These are phyloP conservation scores for Dendronephthya gigantea DNA, from an alignment of 64 coral and sea anemone species.

Conservation along the genomic window DNA sequence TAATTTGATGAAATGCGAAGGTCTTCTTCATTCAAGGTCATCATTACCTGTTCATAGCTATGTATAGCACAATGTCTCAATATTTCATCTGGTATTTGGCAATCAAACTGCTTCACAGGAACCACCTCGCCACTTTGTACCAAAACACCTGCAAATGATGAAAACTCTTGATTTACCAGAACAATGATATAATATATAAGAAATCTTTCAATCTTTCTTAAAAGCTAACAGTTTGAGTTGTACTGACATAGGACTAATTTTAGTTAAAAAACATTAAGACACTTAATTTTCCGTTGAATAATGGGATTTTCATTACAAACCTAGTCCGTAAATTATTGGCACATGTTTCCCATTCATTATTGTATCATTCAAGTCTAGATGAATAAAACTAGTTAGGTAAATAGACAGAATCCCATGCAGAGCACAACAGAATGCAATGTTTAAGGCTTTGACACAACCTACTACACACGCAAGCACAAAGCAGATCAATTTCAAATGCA, in stretches of 20 bases:
- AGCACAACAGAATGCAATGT: no score
- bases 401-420: no score
- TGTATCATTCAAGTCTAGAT: constrained; percentile 72
- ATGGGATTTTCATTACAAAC: constrained; percentile 9
- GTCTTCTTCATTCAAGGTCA: not conserved
- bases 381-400: no score
- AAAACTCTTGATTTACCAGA: no score
- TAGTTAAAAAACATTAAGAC: no score
- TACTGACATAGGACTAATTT: no score
- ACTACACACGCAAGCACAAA: not conserved
- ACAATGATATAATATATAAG: no score
- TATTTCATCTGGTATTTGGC: constrained; percentile 58
- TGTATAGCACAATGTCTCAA: constrained; percentile 34
- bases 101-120: constrained; percentile 45
- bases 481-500: not conserved
- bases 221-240: no score
- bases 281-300: no score
- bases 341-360: constrained; percentile 39
- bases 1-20: not conserved
- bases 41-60: not conserved
- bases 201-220: no score
- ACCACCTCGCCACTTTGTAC: constrained; percentile 48
- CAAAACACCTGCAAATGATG: constrained; percentile 29
- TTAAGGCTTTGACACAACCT: not conserved
- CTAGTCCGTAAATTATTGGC: constrained; percentile 71